Evolutionary conservation across 2,113 vertebrate species (phyloP), one percentile per base, ranked within the genome.

Genomic region (Plecotus auritus): DNA sequence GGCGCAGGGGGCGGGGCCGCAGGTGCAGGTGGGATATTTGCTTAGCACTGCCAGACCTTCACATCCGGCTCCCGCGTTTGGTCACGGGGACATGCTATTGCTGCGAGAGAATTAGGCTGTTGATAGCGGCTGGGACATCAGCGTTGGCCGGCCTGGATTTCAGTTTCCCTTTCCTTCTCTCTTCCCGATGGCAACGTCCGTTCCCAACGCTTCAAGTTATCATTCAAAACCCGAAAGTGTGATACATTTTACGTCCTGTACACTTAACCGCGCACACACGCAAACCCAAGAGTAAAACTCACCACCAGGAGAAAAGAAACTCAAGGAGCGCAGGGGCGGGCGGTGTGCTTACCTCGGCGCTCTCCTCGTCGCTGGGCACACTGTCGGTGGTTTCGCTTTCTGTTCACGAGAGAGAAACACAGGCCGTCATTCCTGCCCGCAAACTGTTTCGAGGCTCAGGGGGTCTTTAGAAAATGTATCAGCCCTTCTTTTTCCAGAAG

Each of bases 331-430:
- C 3, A 8, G 56, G 56, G 10, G 56, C 56, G 22, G 64, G 13
- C 6, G 1, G 40, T 82, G 7, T 54, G 97, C 99, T 98, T 95
- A 99, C 99, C 98, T 99, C 99, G 77, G 98, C 96, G 64, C 97
- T 98, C 97, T 99, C 99, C 94, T 99, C 99, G 84, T 99, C 99
- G 0, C 99, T 99, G 96, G 99, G 99, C 91, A 99, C 98, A 0
- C 99, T 99, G 91, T 99, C 99, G 1, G 98, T 99, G 0, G 98
- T 99, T 98, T 99, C 99, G n/a, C 99, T 99, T 98, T 99, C 99
- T 99, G 98, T 94, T 91, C 89, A 95, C 92, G 97, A 98, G 95
- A 98, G 28, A 97, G 40, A 98, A 88, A 95, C 73, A 94, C 81
- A 97, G 97, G 81, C 49, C n/a, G 49, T 96, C 61, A 95, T 74